These are phyloP conservation scores for Schizotus pectinicornis DNA, from an alignment of 2,888 invertebrate species.

Conservation along the genomic window DNA sequence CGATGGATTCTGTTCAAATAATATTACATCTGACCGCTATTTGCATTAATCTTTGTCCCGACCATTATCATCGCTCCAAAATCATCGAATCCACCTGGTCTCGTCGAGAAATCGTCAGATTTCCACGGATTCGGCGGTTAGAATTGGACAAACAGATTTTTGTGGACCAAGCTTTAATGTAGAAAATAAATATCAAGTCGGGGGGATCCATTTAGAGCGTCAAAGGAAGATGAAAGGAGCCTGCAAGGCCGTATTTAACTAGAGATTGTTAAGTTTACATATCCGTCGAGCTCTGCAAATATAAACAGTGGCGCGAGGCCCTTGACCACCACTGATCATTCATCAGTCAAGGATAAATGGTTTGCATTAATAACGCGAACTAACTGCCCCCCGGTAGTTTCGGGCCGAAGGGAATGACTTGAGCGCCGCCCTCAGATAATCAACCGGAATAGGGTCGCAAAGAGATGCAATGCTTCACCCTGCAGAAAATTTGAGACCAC, in stretches of 20 bases:
- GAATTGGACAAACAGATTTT: too few species aligned
- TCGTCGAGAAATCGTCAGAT: too few species aligned
- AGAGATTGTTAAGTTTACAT: constrained; percentile 42
- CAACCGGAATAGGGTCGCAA: too few species aligned
- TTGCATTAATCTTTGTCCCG: constrained; percentile 25
- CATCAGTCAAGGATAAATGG: constrained; percentile 42
- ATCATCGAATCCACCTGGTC: constrained; percentile 1
- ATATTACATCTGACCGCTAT: constrained; percentile 44
- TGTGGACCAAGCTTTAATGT: background rate
- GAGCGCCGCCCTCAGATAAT: too few species aligned
- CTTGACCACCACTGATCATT: constrained; percentile 41
- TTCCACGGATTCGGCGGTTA: too few species aligned
- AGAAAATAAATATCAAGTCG: background rate
- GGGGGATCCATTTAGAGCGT: background rate
- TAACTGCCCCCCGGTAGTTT: constrained; percentile 17
- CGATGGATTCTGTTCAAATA: constrained; percentile 43
- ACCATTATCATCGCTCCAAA: constrained; percentile 6
- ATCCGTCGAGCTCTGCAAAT: constrained; percentile 43
- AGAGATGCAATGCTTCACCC: too few species aligned
- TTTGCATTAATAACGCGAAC: constrained; percentile 24
- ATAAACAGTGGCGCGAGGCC: constrained; percentile 40
- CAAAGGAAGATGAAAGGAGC: constrained; percentile 26
- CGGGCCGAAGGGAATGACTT: constrained; percentile 38
- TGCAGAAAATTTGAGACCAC: background rate
- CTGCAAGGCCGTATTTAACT: constrained; percentile 34